phyloP scores from a whole-genome alignment of 2,797 vertebrate species.

The Crocodylus rhombifer region DNA sequence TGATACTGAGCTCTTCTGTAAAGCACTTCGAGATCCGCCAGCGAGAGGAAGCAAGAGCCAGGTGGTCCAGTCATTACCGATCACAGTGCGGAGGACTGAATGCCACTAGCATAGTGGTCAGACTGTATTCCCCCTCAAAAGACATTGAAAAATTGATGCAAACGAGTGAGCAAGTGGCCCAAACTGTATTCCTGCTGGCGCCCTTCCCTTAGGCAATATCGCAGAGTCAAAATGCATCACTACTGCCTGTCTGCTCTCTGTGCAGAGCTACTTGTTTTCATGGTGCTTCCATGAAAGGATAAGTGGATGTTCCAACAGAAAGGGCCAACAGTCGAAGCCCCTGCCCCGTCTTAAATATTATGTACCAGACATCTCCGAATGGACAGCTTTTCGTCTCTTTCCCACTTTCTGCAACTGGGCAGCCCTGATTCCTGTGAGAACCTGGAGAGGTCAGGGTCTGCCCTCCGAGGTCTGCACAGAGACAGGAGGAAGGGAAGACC shows the following conservation, averaged over 20 bases:
- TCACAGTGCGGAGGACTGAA: not conserved
- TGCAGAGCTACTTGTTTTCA: too few relatives aligned
- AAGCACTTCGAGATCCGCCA: not conserved
- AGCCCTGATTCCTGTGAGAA: not conserved
- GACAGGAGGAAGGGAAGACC: not conserved
- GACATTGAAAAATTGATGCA: accelerated
- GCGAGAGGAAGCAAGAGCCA: not conserved
- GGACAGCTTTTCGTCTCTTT: not conserved
- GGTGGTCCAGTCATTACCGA: not conserved
- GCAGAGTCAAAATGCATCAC: too few relatives aligned
- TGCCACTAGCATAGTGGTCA: not conserved
- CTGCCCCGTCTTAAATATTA: too few relatives aligned
- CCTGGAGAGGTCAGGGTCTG: not conserved
- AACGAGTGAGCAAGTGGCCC: accelerated
- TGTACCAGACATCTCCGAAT: too few relatives aligned
- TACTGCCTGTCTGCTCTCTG: too few relatives aligned
- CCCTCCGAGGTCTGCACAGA: not conserved
- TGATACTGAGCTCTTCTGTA: constrained; percentile 17
- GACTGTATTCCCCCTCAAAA: not conserved
- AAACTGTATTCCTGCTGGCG: too few relatives aligned
- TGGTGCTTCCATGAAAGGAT: too few relatives aligned
- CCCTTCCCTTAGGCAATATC: too few relatives aligned
- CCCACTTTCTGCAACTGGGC: not conserved
- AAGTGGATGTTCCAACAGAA: too few relatives aligned
- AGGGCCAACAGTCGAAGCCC: too few relatives aligned